phyloP scores from a whole-genome alignment of 92 coral and sea anemone genomes.

The Montipora capitata region DNA sequence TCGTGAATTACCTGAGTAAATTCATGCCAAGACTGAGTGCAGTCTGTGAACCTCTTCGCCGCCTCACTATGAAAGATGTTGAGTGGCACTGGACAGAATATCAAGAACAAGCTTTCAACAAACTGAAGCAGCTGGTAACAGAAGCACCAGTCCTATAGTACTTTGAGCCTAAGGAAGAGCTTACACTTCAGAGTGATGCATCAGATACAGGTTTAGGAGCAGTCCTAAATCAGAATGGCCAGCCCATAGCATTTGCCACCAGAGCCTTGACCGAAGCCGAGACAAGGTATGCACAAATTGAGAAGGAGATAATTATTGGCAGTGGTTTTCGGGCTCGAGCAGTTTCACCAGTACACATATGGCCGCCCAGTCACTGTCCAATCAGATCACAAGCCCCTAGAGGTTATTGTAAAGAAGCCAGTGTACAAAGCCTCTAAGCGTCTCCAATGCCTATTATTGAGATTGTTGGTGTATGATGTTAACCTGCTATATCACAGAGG shows the following conservation, averaged over 20 bases:
- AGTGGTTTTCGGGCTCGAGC: slow-evolving; percentile 33
- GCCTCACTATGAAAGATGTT: slow-evolving; percentile 10
- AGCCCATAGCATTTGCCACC: slow-evolving; percentile 44
- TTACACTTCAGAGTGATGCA: slow-evolving; percentile 45
- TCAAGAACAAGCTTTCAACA: slow-evolving; percentile 39
- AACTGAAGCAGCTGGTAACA: slow-evolving; percentile 6
- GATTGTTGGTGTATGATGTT: slow-evolving; percentile 37
- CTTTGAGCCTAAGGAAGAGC: slow-evolving; percentile 40
- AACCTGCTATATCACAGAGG: slow-evolving; percentile 17
- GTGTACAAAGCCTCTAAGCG: slow-evolving; percentile 14
- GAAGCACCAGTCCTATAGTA: slow-evolving; percentile 43
- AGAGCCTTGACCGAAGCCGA: slow-evolving; percentile 37
- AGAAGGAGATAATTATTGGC: slow-evolving; percentile 43
- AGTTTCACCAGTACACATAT: slow-evolving; percentile 35
- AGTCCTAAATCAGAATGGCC: slow-evolving; percentile 31
- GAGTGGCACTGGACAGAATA: slow-evolving; percentile 22
- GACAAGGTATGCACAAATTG: background rate
- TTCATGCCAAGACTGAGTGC: slow-evolving; percentile 28
- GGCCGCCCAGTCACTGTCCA: slow-evolving; percentile 30
- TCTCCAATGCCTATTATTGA: slow-evolving; percentile 9
- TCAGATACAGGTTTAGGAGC: slow-evolving; percentile 17
- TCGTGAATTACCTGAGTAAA: slow-evolving; percentile 30
- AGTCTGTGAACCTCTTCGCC: slow-evolving; percentile 21
- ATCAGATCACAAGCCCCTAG: slow-evolving; percentile 51
- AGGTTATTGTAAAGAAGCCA: slow-evolving; percentile 30